Conservation (phyloP, 1,140 invertebrate species). For the Brachionus sp. region DNA sequence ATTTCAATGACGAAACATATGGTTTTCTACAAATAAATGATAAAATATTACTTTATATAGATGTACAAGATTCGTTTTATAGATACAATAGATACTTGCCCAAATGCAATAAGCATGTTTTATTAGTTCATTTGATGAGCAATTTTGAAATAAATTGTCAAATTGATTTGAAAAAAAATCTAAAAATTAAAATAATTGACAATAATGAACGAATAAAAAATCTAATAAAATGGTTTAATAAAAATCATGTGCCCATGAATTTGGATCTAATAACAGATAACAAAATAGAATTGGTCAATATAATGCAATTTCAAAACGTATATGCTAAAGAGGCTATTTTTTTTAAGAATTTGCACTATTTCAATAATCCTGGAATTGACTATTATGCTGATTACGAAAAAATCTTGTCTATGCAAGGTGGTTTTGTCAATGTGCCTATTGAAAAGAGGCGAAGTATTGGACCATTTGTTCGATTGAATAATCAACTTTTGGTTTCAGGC, state of each 20-base stretch:
- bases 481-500: not conserved
- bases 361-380: not conserved
- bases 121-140: not conserved
- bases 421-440: not conserved
- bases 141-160: not conserved
- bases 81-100: not conserved
- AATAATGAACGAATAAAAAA: not conserved
- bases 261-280: not conserved
- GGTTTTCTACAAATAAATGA: not conserved
- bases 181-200: not conserved
- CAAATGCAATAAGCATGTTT: not conserved
- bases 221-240: not conserved
- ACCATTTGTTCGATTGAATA: not conserved
- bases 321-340: not conserved
- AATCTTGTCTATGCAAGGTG: not conserved
- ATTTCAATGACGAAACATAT: not conserved
- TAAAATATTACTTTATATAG: not conserved
- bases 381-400: not conserved
- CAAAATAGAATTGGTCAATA: not conserved
- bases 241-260: not conserved
- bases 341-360: not conserved
- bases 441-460: not conserved
- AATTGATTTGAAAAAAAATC: not conserved
- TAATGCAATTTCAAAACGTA: not conserved
- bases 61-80: not conserved